Percentiles rank a stretch among this genome's conserved stretches.
These are phyloP conservation scores for Rhaphigaster nebulosa DNA, from an alignment of 2,888 invertebrate genomes.

Conservation along the genomic window DNA sequence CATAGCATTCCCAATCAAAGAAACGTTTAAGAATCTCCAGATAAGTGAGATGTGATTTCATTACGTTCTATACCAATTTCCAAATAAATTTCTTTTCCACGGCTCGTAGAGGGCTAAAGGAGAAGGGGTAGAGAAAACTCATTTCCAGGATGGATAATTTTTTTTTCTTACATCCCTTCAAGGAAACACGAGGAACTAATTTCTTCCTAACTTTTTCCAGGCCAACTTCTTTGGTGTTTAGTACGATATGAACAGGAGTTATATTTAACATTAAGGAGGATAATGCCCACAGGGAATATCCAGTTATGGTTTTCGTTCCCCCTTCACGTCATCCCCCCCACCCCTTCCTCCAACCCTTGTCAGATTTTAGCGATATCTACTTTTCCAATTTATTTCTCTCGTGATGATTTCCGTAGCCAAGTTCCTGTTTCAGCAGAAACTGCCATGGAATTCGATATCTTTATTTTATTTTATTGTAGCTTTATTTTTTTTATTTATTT, in stretches of 20 bases:
- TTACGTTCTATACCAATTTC: background rate
- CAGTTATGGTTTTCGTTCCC: background rate
- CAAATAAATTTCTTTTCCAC: background rate
- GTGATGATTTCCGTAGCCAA: background rate
- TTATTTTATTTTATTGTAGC: background rate
- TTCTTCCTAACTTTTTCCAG: conserved; percentile 32
- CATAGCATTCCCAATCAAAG: background rate
- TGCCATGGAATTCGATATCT: background rate
- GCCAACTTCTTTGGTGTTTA: conserved; percentile 19
- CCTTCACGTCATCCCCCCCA: background rate
- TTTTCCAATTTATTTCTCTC: background rate
- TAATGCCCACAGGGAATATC: background rate
- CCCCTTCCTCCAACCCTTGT: background rate
- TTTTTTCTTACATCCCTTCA: conserved; percentile 18
- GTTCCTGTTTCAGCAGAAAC: background rate
- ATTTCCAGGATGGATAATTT: conserved; percentile 28
- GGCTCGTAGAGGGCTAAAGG: background rate
- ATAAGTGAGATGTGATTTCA: background rate
- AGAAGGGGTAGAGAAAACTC: conserved; percentile 1
- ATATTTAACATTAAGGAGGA: conserved; percentile 18
- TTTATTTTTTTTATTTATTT: background rate
- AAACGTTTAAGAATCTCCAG: background rate
- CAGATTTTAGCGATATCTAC: background rate
- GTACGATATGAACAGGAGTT: conserved; percentile 17
- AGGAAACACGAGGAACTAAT: conserved; percentile 13